phyloP scores from a whole-genome alignment of 2,113 vertebrate genomes.

The Tyrannus savana region DNA sequence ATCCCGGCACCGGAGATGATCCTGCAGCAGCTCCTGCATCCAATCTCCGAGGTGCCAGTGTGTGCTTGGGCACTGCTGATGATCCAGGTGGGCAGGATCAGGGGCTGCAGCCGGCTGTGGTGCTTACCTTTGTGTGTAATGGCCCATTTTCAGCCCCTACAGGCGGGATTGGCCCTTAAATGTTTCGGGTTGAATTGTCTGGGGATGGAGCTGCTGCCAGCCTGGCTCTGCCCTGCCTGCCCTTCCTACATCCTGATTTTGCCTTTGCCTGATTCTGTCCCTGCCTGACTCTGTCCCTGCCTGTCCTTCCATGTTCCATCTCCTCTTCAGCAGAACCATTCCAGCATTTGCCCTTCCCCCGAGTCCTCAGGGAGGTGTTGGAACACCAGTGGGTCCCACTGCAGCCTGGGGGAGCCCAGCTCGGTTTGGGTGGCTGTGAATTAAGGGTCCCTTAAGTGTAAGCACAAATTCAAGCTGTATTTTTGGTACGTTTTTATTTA shows the following conservation, averaged over 20 bases:
- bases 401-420: not conserved
- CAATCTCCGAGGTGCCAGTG: not conserved
- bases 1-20: not conserved
- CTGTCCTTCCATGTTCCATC: not conserved
- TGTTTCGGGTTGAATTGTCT: not conserved
- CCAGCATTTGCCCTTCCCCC: not conserved
- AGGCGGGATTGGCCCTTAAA: not conserved
- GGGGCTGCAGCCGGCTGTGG: not conserved
- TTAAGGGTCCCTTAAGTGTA: not conserved
- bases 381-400: not conserved
- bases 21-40: not conserved
- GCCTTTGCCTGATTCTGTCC: not conserved
- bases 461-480: not conserved
- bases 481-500: not conserved
- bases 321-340: not conserved
- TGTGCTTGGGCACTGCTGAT: not conserved
- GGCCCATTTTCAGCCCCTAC: not conserved
- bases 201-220: not conserved
- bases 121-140: too few relatives aligned
- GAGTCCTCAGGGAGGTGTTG: not conserved
- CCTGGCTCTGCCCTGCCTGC: not conserved
- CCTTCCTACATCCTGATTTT: not conserved
- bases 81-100: not conserved
- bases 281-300: not conserved
- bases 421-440: not conserved